Conservation (phyloP, 2,113 vertebrate genomes). For the Misgurnus anguillicaudatus region DNA sequence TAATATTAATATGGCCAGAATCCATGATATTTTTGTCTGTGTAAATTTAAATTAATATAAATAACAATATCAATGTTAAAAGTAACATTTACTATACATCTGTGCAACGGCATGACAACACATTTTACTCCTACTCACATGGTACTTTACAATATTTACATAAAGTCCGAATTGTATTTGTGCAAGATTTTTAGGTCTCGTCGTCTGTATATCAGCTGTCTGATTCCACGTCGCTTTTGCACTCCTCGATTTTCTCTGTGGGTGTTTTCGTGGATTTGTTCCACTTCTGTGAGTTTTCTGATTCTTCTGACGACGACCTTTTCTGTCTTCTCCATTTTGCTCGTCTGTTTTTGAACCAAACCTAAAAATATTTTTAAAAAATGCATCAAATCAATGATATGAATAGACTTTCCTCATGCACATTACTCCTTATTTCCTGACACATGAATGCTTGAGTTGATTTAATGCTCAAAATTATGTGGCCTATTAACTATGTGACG, state of each 20-base stretch:
- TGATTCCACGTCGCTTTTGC: slow-evolving; percentile 92
- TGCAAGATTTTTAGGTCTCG: slow-evolving; percentile 78
- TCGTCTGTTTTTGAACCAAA: slow-evolving; percentile 99
- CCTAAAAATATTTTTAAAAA: slow-evolving; percentile 71
- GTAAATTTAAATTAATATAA: slow-evolving; percentile 79
- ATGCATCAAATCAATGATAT: background rate
- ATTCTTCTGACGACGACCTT: slow-evolving; percentile 94
- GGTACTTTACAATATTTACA: slow-evolving; percentile 82
- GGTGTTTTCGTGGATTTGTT: slow-evolving; percentile 83
- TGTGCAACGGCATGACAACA: slow-evolving; percentile 84
- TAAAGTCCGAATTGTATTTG: slow-evolving; percentile 74
- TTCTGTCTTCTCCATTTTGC: slow-evolving; percentile 98
- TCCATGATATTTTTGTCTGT: slow-evolving; percentile 40
- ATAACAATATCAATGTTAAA: slow-evolving; percentile 72
- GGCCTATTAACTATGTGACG: background rate
- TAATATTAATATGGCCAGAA: slow-evolving; percentile 62
- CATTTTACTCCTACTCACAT: slow-evolving; percentile 72
- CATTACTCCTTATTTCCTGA: too few species aligned
- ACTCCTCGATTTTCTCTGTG: slow-evolving; percentile 85
- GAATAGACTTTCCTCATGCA: too few species aligned
- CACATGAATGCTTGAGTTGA: background rate
- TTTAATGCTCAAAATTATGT: background rate
- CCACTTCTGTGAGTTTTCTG: slow-evolving; percentile 94
- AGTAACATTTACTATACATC: slow-evolving; percentile 74
- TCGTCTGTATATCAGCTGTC: slow-evolving; percentile 87